Percentiles rank a stretch among this genome's conserved stretches.
These are phyloP conservation scores for Tragelaphus scriptus DNA, from an alignment of 2,113 vertebrate genomes.

Conservation along the genomic window DNA sequence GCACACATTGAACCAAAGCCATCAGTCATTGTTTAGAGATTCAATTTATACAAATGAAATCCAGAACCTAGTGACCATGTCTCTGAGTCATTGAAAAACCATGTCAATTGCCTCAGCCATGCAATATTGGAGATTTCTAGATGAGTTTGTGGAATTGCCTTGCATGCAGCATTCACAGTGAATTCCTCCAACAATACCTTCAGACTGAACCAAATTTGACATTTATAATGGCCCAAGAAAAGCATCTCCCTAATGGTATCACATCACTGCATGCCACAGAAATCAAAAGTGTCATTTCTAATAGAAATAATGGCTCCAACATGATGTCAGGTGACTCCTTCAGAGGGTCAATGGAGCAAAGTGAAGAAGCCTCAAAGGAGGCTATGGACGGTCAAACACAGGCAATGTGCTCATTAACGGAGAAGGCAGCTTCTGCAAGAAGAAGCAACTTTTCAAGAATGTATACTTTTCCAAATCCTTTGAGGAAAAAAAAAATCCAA, in stretches of 20 bases:
- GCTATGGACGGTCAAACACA: fast-evolving
- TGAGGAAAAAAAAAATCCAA: neutral
- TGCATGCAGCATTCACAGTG: neutral
- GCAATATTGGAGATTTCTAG: neutral
- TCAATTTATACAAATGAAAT: neutral
- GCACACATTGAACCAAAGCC: neutral
- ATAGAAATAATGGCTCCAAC: neutral
- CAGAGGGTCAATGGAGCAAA: fast-evolving
- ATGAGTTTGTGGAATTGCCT: neutral
- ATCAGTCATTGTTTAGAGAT: neutral
- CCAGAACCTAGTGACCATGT: neutral
- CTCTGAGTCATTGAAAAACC: neutral
- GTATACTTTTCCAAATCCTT: neutral
- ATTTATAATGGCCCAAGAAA: neutral
- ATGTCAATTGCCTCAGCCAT: fast-evolving
- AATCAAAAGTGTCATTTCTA: neutral
- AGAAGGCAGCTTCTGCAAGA: neutral
- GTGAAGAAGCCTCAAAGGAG: neutral
- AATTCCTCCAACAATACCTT: neutral
- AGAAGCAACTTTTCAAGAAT: neutral
- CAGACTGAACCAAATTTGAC: constrained; percentile 1
- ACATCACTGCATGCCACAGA: neutral
- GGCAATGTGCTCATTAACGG: fast-evolving
- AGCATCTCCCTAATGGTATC: neutral
- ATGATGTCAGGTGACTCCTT: neutral